These are phyloP conservation scores for Aspidiotus rigidus DNA, from an alignment of 2,888 invertebrate species.

Conservation along the genomic window DNA sequence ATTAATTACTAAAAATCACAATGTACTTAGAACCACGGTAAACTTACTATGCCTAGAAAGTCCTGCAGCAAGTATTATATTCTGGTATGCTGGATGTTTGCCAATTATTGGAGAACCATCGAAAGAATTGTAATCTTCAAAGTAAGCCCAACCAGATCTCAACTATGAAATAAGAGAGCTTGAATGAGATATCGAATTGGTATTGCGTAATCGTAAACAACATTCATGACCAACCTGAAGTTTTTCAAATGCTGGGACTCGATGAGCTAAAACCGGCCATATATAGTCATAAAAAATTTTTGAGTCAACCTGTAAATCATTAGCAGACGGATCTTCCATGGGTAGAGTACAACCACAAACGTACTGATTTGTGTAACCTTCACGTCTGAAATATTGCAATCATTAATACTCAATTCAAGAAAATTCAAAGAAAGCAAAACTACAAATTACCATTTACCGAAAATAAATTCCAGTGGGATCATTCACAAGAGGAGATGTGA, in stretches of 20 bases:
- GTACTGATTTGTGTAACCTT: conserved; percentile 71
- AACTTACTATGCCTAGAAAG: conserved; percentile 76
- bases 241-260: conserved; percentile 70
- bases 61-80: conserved; percentile 79
- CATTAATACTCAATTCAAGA: too few species aligned
- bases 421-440: too few species aligned
- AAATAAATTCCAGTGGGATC: conserved; percentile 75
- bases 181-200: background rate
- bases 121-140: conserved; percentile 80
- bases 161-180: conserved; percentile 48
- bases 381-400: conserved; percentile 48
- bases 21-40: background rate
- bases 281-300: conserved; percentile 60
- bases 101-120: conserved; percentile 90
- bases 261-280: conserved; percentile 63
- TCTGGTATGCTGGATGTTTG: conserved; percentile 70
- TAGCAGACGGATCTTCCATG: conserved; percentile 52
- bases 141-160: conserved; percentile 70
- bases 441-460: conserved; percentile 43
- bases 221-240: conserved; percentile 54
- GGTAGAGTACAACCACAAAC: conserved; percentile 68
- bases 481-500: conserved; percentile 65
- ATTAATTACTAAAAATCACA: too few species aligned
- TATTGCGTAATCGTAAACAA: background rate
- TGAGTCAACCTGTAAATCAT: conserved; percentile 62